Conservation (phyloP, 2,113 vertebrate species). For the Parus major region DNA sequence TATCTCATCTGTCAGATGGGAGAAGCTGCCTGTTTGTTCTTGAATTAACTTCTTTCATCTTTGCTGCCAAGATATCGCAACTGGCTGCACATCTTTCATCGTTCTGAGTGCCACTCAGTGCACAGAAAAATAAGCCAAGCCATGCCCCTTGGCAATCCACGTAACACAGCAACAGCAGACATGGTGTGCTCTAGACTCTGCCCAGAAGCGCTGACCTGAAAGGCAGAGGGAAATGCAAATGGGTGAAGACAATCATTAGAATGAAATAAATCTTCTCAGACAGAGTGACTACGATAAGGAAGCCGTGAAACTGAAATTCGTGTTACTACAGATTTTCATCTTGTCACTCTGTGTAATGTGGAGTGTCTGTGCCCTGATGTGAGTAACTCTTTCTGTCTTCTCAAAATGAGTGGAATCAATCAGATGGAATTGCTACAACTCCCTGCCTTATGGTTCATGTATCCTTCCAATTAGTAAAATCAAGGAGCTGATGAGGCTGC, state of each 20-base stretch:
- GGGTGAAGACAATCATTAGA: not conserved
- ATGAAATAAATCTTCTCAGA: not conserved
- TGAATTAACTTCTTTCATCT: conserved; percentile 26
- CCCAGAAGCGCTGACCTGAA: conserved; percentile 87
- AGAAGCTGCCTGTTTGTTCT: conserved; percentile 44
- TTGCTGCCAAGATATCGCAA: not conserved
- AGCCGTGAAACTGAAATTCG: not conserved
- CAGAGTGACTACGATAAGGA: not conserved
- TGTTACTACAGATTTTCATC: not conserved
- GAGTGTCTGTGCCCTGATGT: not conserved
- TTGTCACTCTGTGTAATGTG: not conserved
- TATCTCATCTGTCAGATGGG: conserved; percentile 38
- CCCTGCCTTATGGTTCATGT: not conserved
- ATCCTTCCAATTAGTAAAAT: not conserved
- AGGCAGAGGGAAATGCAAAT: not conserved
- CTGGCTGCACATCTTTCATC: not conserved
- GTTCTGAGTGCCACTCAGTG: not conserved
- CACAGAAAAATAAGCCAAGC: conserved; percentile 13
- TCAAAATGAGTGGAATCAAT: not conserved
- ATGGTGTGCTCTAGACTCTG: conserved; percentile 75
- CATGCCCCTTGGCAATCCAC: not conserved
- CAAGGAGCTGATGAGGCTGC: not conserved
- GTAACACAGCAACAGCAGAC: not conserved
- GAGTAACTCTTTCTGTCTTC: not conserved
- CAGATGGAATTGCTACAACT: not conserved